Percentiles rank a stretch among this genome's conserved stretches.
Evolutionary conservation across 2,888 invertebrate species (phyloP).

Genomic region (Coleophora flavipennella): DNA sequence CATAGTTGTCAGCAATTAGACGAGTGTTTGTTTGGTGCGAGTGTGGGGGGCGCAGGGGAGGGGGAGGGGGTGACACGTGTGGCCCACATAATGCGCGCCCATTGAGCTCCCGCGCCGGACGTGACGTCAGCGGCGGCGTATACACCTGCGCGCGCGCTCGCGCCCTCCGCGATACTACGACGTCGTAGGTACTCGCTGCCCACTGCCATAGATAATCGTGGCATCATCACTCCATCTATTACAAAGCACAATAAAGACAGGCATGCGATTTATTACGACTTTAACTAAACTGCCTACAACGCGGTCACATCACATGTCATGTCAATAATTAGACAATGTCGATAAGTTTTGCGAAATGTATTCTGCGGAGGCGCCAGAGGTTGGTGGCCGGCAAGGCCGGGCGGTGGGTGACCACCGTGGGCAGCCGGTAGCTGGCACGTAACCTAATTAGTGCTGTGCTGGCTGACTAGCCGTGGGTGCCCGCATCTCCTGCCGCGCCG

Average conservation of each 20-base stretch:
- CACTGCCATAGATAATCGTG: too few species aligned
- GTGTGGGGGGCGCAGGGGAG: constrained; percentile 19
- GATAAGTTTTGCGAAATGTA: not conserved
- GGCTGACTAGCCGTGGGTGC: constrained; percentile 43
- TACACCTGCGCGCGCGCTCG: constrained; percentile 41
- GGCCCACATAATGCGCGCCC: constrained; percentile 60
- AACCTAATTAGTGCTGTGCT: constrained; percentile 56
- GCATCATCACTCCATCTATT: too few species aligned
- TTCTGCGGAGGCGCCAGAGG: constrained; percentile 22
- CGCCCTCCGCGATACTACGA: constrained; percentile 15
- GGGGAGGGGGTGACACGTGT: constrained; percentile 54
- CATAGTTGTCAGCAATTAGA: constrained; percentile 66
- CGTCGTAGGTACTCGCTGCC: not conserved
- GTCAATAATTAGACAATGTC: not conserved
- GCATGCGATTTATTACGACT: too few species aligned
- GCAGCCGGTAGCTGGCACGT: constrained; percentile 32
- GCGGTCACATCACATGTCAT: too few species aligned
- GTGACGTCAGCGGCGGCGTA: constrained; percentile 44
- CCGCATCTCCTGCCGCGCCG: constrained; percentile 48
- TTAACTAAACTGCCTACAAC: too few species aligned
- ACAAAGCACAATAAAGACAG: too few species aligned
- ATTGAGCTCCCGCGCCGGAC: constrained; percentile 55
- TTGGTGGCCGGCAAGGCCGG: constrained; percentile 43
- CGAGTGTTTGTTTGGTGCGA: constrained; percentile 39
- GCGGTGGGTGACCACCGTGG: constrained; percentile 48